Evolutionary conservation across 2,113 vertebrate genomes (phyloP).

Genomic region (Marmota flaviventris): DNA sequence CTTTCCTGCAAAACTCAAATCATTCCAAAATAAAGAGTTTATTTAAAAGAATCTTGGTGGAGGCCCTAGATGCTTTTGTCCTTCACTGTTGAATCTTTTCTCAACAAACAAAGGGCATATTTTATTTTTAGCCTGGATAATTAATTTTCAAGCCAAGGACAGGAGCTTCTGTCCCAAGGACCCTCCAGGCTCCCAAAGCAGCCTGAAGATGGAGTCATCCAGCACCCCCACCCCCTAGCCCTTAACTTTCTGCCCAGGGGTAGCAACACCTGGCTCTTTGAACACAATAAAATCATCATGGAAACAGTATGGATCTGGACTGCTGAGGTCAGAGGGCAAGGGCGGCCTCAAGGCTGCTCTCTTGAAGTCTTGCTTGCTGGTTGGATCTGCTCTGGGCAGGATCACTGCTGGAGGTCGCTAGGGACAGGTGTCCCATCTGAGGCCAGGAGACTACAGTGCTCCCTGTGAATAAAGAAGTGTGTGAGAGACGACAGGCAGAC

Average conservation of each 20-base stretch:
- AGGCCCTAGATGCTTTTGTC: background rate
- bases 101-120: background rate
- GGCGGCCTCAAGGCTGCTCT: background rate
- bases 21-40: background rate
- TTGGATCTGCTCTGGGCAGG: background rate
- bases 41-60: background rate
- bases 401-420: background rate
- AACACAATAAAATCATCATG: background rate
- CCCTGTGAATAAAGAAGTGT: background rate
- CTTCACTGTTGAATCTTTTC: background rate
- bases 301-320: background rate
- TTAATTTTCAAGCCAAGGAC: background rate
- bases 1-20: background rate
- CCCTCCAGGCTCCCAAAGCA: too few species aligned
- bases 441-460: background rate
- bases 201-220: background rate
- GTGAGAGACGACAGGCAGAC: background rate
- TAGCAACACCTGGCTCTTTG: background rate
- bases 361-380: background rate
- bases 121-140: conserved; percentile 29
- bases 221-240: background rate
- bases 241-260: background rate
- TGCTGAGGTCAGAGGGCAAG: background rate
- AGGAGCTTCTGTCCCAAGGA: background rate
- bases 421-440: background rate